phyloP scores from a whole-genome alignment of 2,888 invertebrate species.

The Campaea margaritaria region DNA sequence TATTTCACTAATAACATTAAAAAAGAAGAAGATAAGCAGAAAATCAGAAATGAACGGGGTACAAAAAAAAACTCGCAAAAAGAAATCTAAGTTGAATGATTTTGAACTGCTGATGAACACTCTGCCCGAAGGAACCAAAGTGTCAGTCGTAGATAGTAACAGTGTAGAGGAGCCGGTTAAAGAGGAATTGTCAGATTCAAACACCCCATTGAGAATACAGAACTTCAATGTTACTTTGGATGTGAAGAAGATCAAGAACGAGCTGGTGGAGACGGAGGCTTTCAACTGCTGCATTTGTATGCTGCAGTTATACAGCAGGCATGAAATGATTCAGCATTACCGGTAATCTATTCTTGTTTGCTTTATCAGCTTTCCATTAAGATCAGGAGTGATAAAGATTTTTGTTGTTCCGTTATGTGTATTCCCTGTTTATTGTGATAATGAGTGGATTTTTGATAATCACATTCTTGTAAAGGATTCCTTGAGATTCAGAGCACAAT shows the following conservation, averaged over 20 bases:
- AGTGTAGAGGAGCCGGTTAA: conserved; percentile 11
- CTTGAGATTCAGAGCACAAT: too few relatives aligned
- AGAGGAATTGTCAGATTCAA: background rate
- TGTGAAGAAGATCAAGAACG: conserved; percentile 49
- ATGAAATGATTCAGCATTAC: conserved; percentile 72
- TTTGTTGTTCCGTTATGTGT: too few relatives aligned
- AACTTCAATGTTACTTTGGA: conserved; percentile 22
- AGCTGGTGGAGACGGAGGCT: conserved; percentile 48
- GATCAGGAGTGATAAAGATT: too few relatives aligned
- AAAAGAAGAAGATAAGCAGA: conserved; percentile 60
- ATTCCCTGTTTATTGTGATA: too few relatives aligned
- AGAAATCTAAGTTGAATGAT: conserved; percentile 51
- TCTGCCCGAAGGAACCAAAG: conserved; percentile 47
- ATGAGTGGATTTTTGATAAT: too few relatives aligned
- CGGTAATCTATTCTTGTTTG: conserved; percentile 53
- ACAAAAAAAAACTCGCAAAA: conserved; percentile 50
- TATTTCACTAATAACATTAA: conserved; percentile 62
- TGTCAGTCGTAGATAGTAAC: conserved; percentile 42
- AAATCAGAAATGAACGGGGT: conserved; percentile 49
- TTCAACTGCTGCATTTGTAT: conserved; percentile 77
- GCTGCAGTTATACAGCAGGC: conserved; percentile 54
- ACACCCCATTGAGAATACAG: background rate
- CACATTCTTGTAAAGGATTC: too few relatives aligned
- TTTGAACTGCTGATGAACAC: conserved; percentile 44
- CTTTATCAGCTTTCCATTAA: background rate